A percentile compares a stretch with the other conserved stretches of the same genome.
These are phyloP conservation scores for Anabas testudineus DNA, from an alignment of 2,797 vertebrate species.

Conservation along the genomic window DNA sequence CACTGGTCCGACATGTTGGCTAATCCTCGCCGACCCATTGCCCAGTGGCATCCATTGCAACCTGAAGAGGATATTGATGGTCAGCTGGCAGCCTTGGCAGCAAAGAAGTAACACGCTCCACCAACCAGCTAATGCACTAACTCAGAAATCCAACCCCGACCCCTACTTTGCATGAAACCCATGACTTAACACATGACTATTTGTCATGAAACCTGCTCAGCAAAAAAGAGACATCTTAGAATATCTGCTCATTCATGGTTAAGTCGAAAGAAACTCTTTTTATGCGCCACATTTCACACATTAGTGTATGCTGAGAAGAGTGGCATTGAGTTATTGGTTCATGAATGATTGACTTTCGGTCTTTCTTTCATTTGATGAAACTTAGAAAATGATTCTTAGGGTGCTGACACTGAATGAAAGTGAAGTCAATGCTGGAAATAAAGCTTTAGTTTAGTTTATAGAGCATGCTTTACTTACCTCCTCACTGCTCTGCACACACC, in stretches of 20 bases:
- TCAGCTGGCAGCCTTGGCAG: conserved; percentile 87
- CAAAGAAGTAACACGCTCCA: conserved; percentile 90
- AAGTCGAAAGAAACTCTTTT: conserved; percentile 59
- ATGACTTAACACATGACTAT: conserved; percentile 71
- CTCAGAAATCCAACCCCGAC: conserved; percentile 63
- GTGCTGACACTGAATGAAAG: conserved; percentile 65
- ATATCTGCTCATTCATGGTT: conserved; percentile 67
- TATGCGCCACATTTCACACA: conserved; percentile 66
- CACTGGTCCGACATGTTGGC: conserved; percentile 99
- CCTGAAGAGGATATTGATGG: conserved; percentile 96
- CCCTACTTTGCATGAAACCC: conserved; percentile 83
- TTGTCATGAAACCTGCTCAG: conserved; percentile 73
- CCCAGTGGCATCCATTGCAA: conserved; percentile 97
- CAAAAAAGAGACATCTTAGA: conserved; percentile 76
- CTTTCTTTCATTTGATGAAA: conserved; percentile 66
- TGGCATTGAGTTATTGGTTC: conserved; percentile 54
- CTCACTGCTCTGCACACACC: conserved; percentile 62
- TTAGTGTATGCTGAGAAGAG: conserved; percentile 59
- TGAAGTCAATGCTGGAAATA: conserved; percentile 58
- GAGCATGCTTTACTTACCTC: conserved; percentile 77
- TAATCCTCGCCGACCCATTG: conserved; percentile 96
- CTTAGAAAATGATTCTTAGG: conserved; percentile 69
- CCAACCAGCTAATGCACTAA: conserved; percentile 75
- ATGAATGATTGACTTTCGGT: conserved; percentile 60
- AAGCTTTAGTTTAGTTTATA: conserved; percentile 78